Conservation (phyloP, 2,888 invertebrate genomes). For the Bugula neritina region DNA sequence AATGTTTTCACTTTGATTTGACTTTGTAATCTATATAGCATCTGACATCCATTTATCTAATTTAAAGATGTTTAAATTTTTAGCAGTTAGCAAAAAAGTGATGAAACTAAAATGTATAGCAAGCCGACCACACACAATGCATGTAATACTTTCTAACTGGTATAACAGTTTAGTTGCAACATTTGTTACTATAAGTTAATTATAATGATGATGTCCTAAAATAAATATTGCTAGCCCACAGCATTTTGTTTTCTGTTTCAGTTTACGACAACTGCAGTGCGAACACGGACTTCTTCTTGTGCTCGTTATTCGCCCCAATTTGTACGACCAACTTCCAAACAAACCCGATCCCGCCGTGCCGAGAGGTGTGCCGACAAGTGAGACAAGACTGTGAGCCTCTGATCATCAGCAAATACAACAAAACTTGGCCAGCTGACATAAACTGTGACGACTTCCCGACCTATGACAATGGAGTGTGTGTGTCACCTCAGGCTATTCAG, state of each 20-base stretch:
- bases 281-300: conserved; percentile 43
- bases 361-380: conserved; percentile 42
- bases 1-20: no score
- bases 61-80: no score
- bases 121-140: no score
- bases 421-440: conserved; percentile 44
- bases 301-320: conserved; percentile 46
- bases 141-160: no score
- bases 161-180: no score
- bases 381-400: conserved; percentile 41
- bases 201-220: no score
- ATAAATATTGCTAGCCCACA: no score
- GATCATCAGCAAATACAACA: conserved; percentile 39
- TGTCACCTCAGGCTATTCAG: conserved; percentile 43
- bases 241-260: not conserved
- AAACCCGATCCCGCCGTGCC: conserved; percentile 43
- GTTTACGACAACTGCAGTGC: conserved; percentile 38
- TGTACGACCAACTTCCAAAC: conserved; percentile 42
- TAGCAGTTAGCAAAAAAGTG: no score
- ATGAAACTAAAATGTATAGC: no score
- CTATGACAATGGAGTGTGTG: conserved; percentile 44
- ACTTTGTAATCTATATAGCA: no score
- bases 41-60: no score
- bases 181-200: no score
- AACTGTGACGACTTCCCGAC: conserved; percentile 41